phyloP scores from a whole-genome alignment of 2,797 vertebrate genomes.

The Jordanella pulchra region DNA sequence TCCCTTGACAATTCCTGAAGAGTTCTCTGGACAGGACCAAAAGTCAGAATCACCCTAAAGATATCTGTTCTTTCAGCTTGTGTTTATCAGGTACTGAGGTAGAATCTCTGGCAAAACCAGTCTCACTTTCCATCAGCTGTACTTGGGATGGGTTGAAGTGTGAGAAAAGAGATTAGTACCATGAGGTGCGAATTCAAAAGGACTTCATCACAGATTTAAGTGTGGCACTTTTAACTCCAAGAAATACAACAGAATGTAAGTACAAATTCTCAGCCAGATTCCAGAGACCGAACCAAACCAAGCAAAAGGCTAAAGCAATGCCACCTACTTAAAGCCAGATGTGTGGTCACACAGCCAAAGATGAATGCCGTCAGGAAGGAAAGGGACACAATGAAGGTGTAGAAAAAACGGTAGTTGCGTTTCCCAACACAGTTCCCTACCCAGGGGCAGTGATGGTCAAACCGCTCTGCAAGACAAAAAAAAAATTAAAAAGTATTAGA shows the following conservation, averaged over 20 bases:
- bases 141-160: background rate
- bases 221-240: background rate
- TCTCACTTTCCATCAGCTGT: background rate
- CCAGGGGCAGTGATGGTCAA: constrained; percentile 98
- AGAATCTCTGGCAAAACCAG: background rate
- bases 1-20: too few relatives aligned
- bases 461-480: constrained; percentile 81
- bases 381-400: constrained; percentile 93
- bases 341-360: constrained; percentile 93
- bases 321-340: constrained; percentile 46
- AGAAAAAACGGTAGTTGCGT: constrained; percentile 97
- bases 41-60: too few relatives aligned
- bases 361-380: constrained; percentile 97
- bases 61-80: too few relatives aligned
- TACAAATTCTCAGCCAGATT: background rate
- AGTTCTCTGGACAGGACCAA: too few relatives aligned
- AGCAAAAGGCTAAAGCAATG: background rate
- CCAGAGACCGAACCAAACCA: background rate
- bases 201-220: background rate
- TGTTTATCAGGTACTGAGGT: too few relatives aligned
- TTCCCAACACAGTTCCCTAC: constrained; percentile 97
- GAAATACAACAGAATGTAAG: too few relatives aligned
- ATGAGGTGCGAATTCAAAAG: background rate
- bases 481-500: background rate
- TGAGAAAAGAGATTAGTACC: background rate